Base-by-base conservation (phyloP, 2,113 vertebrate genomes). In the zebrafish (Danio rerio) region DNA sequence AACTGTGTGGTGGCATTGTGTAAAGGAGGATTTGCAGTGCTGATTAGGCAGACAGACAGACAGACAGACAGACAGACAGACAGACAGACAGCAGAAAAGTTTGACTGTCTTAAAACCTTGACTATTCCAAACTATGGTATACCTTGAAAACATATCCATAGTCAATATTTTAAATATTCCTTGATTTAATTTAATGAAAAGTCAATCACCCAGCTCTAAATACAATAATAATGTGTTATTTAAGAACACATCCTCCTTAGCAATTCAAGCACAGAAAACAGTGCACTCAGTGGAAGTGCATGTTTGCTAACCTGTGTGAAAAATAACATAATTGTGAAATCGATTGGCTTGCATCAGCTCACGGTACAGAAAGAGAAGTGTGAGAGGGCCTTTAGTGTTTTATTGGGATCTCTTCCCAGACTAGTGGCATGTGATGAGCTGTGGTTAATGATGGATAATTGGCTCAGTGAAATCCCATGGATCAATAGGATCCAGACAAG, bases 401-500 rank as follows among this genome's bases (percentile, higher is more conserved):
- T 59, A 56, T 68, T 53, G 80, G 65, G 73, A 71, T 77, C 53
- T 52, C 78, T 45, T 58, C 83, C 61, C 70, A 52, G 42, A 76
- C 47, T 53, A 47, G 49, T 59, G 53, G 66, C 81, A 83, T 83
- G 83, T 40, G 66, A 68, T 79, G 83, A 88, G 73, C 58, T 59
- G 81, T 81, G 63, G 80, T 76, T 81, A 84, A 85, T 80, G 81
- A 84, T 72, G 79, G 82, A 81, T 87, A 87, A 89, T 86, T 86
- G 81, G 78, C 83, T 81, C 62, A 58, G 53, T 80, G 70, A 81
- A 69, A 70, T 66, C 15, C 31, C 71, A 20, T 84, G 86, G 89
- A 91, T 93, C 89, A 85, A 90, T 91, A 89, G 70, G 10, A 87
- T 87, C 86, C 86, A 71, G 86, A 49, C 70, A 77, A 58, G 56